These are phyloP conservation scores for Gorsachius magnificus DNA, from an alignment of 2,797 vertebrate genomes.

Conservation along the genomic window DNA sequence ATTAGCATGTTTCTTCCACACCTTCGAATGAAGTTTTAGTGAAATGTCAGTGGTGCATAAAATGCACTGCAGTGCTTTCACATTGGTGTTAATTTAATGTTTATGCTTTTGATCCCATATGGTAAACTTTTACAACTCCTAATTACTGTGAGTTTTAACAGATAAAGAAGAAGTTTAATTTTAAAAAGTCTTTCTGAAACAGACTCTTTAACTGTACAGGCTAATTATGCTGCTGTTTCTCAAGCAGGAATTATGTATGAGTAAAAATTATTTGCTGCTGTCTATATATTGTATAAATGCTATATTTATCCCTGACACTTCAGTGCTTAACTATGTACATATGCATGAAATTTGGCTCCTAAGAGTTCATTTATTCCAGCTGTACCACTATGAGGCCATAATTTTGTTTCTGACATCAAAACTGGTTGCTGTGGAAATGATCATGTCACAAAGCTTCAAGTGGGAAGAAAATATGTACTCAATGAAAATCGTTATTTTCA, in stretches of 20 bases:
- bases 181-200: not conserved
- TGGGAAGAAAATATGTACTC: not conserved
- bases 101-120: slow-evolving; percentile 17
- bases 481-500: not conserved
- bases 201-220: not conserved
- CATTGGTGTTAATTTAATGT: not conserved
- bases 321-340: slow-evolving; percentile 4
- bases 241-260: not conserved
- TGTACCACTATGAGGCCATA: not conserved
- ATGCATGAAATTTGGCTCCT: slow-evolving; percentile 27
- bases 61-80: not conserved
- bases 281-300: slow-evolving; percentile 15
- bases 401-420: slow-evolving; percentile 41
- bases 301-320: slow-evolving; percentile 22
- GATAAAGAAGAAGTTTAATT: not conserved
- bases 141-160: not conserved
- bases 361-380: slow-evolving; percentile 42
- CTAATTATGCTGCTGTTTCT: not conserved
- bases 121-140: not conserved
- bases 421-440: slow-evolving; percentile 5
- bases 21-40: not conserved
- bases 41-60: not conserved
- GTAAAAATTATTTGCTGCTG: slow-evolving; percentile 22
- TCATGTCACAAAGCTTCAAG: slow-evolving; percentile 16
- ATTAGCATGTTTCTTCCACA: not conserved